These are phyloP conservation scores for Homarus americanus DNA, from an alignment of 1,140 invertebrate genomes.

Conservation along the genomic window DNA sequence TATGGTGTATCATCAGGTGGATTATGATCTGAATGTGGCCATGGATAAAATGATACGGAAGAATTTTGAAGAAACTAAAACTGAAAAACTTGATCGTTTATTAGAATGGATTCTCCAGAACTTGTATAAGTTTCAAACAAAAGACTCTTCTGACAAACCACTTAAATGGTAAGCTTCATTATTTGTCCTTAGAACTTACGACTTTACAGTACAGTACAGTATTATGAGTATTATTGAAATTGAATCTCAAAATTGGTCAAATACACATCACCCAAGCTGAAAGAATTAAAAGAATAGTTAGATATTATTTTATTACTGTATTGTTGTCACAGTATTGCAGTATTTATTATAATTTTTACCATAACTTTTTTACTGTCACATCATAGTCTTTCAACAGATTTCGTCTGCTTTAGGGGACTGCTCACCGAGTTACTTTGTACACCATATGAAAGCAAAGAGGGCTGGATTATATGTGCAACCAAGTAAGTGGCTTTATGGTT, in stretches of 20 bases:
- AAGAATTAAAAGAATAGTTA: too few species aligned
- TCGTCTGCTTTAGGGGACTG: conserved; percentile 86
- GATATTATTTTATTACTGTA: too few species aligned
- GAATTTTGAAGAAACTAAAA: conserved; percentile 54
- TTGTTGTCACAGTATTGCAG: too few species aligned
- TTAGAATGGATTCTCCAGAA: conserved; percentile 78
- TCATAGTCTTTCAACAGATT: conserved; percentile 79
- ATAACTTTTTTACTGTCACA: neutral
- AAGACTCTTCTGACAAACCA: conserved; percentile 33
- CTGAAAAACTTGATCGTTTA: conserved; percentile 78
- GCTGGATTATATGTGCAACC: conserved; percentile 84
- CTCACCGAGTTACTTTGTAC: conserved; percentile 84
- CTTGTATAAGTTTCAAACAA: conserved; percentile 75
- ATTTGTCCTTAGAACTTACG: neutral
- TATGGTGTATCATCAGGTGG: conserved; percentile 39
- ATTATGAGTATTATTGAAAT: too few species aligned
- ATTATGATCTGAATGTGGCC: conserved; percentile 49
- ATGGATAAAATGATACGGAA: conserved; percentile 56
- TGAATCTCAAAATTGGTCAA: too few species aligned
- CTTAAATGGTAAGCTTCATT: conserved; percentile 50
- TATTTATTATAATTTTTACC: too few species aligned
- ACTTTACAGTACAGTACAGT: too few species aligned
- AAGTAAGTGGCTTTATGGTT: conserved; percentile 79
- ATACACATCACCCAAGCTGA: too few species aligned
- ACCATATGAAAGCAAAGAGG: conserved; percentile 83